Evolutionary conservation across 1,140 invertebrate genomes (phyloP), one percentile per base, ranked within the genome.

Genomic region (Calephelis virginiensis): DNA sequence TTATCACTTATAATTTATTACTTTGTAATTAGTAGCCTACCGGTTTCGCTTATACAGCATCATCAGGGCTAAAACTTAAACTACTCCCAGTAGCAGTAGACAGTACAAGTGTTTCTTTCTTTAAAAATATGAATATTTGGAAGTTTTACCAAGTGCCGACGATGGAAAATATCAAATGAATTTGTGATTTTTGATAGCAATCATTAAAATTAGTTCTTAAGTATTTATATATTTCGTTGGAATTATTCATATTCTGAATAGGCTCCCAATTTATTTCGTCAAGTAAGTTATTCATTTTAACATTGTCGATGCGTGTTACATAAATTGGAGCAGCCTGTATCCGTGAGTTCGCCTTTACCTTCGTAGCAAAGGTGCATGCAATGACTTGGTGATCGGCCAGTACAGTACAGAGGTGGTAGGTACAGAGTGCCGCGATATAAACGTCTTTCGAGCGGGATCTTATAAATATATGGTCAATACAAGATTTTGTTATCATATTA

Each of bases 391-490:
- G 48, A 13, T 50, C 48, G 7, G 48, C 48, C 48, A 50, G 12
- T 50, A 50, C 48, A 8, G 48, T 50, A 6, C 48, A n/a, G 13
- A 50, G n/a, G n/a, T n/a, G n/a, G n/a, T n/a, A n/a, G n/a, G n/a
- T n/a, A n/a, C n/a, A n/a, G n/a, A n/a, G 48, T 13, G 48, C 48
- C n/a, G 48, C 48, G 48, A 8, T 53, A 17, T 71, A 65, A 4
- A 46, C 61, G 13, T 61, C 14, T 67, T 43, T 38, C 46, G 48
- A 62, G 60, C 43, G 63, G 28, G 45, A 63, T 64, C 70, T 11
- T 8, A 67, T 48, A 61, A 71, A 68, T 38, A 71, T 68, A 28
- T 68, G 70, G 53, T 71, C 70, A 45, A 68, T 71, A 48, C 70
- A 71, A n/a, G 48, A 63, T 68, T 66, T 71, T 46, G 66, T 65